These are phyloP conservation scores for Hoplias malabaricus DNA, from an alignment of 2,113 vertebrate species.

Conservation along the genomic window DNA sequence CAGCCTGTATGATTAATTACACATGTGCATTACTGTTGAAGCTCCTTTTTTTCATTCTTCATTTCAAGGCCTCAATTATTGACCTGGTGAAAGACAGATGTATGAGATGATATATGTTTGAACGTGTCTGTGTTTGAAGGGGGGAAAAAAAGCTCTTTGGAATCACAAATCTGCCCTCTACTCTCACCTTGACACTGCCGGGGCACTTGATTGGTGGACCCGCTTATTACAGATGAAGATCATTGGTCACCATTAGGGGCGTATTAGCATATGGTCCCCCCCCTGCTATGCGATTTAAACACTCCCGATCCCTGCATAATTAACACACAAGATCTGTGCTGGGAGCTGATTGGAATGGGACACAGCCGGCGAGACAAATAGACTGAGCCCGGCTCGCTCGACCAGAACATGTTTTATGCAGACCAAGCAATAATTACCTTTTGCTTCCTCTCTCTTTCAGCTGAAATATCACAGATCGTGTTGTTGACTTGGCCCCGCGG, in stretches of 20 bases:
- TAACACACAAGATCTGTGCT: conserved; percentile 5
- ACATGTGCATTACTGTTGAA: conserved; percentile 68
- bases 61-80: conserved; percentile 57
- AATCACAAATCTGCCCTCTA: not conserved
- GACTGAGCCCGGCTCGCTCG: conserved; percentile 24
- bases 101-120: conserved; percentile 16
- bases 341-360: conserved; percentile 29
- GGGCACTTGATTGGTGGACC: not conserved
- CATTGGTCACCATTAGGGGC: conserved; percentile 21
- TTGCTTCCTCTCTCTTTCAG: not conserved
- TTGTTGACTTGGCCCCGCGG: not conserved
- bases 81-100: conserved; percentile 34
- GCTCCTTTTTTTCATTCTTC: conserved; percentile 57
- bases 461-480: conserved; percentile 4
- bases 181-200: conserved; percentile 3
- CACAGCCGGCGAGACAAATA: conserved; percentile 27
- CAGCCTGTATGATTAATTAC: conserved; percentile 76
- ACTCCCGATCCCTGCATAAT: conserved; percentile 16
- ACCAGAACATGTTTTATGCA: conserved; percentile 28
- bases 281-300: conserved; percentile 8
- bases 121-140: not conserved
- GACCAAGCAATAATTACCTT: conserved; percentile 31
- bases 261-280: conserved; percentile 7
- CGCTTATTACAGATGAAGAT: conserved; percentile 2
- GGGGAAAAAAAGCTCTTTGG: not conserved